Evolutionary conservation across 2,888 invertebrate species (phyloP).

Genomic region (Rhagonycha lutea): DNA sequence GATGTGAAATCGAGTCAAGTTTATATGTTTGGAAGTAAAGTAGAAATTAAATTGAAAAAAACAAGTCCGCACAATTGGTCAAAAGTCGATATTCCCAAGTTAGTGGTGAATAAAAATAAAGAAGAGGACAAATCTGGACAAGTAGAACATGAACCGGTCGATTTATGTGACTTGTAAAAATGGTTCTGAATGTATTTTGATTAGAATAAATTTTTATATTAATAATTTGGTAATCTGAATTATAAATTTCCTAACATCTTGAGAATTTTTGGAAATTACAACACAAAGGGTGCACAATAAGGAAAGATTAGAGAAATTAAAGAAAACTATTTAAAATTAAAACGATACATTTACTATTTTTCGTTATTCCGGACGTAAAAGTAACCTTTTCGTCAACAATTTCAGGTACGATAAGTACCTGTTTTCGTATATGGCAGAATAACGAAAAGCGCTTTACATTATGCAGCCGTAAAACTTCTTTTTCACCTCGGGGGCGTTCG

Average conservation of each 20-base stretch:
- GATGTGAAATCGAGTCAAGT: conserved; percentile 72
- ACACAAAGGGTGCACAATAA: no score
- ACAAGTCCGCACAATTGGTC: conserved; percentile 84
- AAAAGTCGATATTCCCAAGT: conserved; percentile 68
- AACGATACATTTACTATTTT: no score
- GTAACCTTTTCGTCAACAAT: no score
- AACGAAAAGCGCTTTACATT: no score
- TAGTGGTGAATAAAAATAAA: conserved; percentile 15
- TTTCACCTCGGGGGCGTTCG: no score
- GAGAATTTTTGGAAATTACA: not conserved
- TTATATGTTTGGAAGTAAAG: conserved; percentile 84
- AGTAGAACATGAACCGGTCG: conserved; percentile 67
- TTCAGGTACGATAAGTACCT: no score
- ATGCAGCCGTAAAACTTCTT: no score
- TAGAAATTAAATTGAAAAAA: conserved; percentile 90
- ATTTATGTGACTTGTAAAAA: conserved; percentile 69
- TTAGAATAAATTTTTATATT: not conserved
- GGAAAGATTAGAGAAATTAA: no score
- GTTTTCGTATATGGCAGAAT: no score
- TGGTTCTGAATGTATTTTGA: conserved; percentile 2
- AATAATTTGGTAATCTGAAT: not conserved
- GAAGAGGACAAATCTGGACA: conserved; percentile 53
- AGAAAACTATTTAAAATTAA: no score
- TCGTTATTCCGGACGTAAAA: no score
- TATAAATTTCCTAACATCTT: not conserved